phyloP scores from a whole-genome alignment of 1,140 invertebrate species.

The Drosophila nannoptera region DNA sequence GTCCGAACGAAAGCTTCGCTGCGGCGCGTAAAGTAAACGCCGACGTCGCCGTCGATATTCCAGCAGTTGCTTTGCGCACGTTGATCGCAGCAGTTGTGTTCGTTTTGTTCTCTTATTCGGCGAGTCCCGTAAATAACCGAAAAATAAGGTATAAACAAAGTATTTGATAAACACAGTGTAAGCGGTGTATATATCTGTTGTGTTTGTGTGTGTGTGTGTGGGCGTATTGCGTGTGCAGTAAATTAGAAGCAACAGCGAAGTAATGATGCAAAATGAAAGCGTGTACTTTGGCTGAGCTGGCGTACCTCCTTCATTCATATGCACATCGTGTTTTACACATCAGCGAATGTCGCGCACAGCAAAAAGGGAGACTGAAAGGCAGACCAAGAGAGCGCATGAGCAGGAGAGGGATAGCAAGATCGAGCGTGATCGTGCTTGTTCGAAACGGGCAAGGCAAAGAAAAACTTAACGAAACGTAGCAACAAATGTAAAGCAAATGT shows the following conservation, averaged over 20 bases:
- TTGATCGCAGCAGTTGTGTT: conserved; percentile 56
- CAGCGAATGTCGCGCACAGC: conserved; percentile 40
- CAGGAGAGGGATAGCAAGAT: conserved; percentile 3
- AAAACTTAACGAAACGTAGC: conserved; percentile 36
- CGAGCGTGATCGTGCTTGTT: conserved; percentile 11
- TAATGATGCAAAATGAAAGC: conserved; percentile 58
- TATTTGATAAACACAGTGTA: conserved; percentile 18
- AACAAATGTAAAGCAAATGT: not conserved
- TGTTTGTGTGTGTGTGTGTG: conserved; percentile 6
- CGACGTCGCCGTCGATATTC: conserved; percentile 22
- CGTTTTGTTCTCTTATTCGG: not conserved
- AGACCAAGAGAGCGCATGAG: not conserved
- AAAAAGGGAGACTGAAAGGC: conserved; percentile 6
- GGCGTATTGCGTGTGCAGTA: no score
- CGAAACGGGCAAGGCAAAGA: not conserved
- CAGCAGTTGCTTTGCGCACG: conserved; percentile 55
- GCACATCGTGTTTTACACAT: conserved; percentile 61
- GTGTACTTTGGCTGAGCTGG: conserved; percentile 70
- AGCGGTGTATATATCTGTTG: not conserved
- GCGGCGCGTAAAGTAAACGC: conserved; percentile 25
- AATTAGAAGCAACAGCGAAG: conserved; percentile 24
- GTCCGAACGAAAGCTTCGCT: conserved; percentile 8
- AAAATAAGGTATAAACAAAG: conserved; percentile 44
- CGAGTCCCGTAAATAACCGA: conserved; percentile 20
- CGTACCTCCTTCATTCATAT: conserved; percentile 73